Evolutionary conservation across 1,140 invertebrate species (phyloP), one percentile per base, ranked within the genome.

Genomic region (Lucilia sericata): DNA sequence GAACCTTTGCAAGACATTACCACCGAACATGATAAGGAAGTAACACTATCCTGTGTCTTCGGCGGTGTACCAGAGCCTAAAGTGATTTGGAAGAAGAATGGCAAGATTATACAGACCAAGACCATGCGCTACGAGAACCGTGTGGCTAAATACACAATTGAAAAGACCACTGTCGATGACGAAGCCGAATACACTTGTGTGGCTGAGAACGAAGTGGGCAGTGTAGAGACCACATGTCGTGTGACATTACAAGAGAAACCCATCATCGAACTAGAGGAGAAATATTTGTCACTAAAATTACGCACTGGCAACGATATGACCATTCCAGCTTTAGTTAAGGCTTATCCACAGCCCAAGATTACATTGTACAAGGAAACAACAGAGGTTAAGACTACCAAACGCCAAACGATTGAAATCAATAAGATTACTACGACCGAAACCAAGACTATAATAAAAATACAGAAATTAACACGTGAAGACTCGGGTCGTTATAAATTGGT

Each of bases 41-140:
- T 93, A 85, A 95, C 93, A 86, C 92, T 98, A 65, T 93, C 93
- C 19, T 95, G 96, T 88, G 94, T 96, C 74, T 95, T 96, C 87
- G 94, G 94, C 84, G 98, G 96, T n/a, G 92, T 94, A 87, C 97
- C 97, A 5, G 92, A 93, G 88, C 97, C 98, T n/a, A 94, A 94
- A 86, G 94, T 98, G 8, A 94, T 93, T 85, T 99, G 97, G 97
- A 94, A 91, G 76, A 94, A 93, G 88, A 93, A 94, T 86, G 93
- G 92, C 8, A 91, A 93, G 84, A 91, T 92, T 60, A 91, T 94
- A 49, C 91, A 92, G 86, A 91, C 92, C 34, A 92, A 89, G n/a
- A 92, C 91, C 82, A 93, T 94, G 14, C 93, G 93, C 13, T 96
- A 95, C 86, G 94, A 96, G 85, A 95, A 96, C 86, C 93, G 95